These are phyloP conservation scores for Rhadina sibilatrix DNA, from an alignment of 2,113 vertebrate species.

Conservation along the genomic window DNA sequence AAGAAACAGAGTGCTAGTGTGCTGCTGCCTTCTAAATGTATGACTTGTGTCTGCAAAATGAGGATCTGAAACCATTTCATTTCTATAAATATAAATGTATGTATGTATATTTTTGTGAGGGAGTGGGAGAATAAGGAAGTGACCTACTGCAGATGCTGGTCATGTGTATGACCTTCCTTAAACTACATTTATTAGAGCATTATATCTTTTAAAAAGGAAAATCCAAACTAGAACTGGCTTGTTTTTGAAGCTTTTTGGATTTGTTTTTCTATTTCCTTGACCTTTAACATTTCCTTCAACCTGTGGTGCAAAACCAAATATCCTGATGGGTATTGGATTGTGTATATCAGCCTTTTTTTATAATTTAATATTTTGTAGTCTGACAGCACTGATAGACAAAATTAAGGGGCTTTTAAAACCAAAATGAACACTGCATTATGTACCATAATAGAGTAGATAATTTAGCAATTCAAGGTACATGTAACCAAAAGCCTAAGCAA, in stretches of 20 bases:
- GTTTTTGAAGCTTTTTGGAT: slow-evolving; percentile 62
- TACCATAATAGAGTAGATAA: not conserved
- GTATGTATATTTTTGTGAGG: slow-evolving; percentile 54
- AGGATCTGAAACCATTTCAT: slow-evolving; percentile 56
- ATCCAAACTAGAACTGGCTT: slow-evolving; percentile 45
- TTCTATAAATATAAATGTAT: slow-evolving; percentile 55
- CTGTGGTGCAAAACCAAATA: slow-evolving; percentile 65
- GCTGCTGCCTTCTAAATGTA: not conserved
- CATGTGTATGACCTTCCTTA: slow-evolving; percentile 67
- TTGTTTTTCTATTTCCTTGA: slow-evolving; percentile 43
- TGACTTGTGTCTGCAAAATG: not conserved
- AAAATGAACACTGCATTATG: not conserved
- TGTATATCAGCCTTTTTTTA: slow-evolving; percentile 62
- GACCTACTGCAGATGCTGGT: slow-evolving; percentile 68
- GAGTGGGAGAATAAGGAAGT: slow-evolving; percentile 51
- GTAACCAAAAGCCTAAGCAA: not conserved
- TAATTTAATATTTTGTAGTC: slow-evolving; percentile 58
- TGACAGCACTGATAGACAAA: slow-evolving; percentile 43
- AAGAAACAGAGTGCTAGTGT: slow-evolving; percentile 90
- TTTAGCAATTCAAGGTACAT: not conserved
- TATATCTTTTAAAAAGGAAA: slow-evolving; percentile 36
- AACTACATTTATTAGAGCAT: slow-evolving; percentile 5
- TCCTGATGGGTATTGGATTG: slow-evolving; percentile 35
- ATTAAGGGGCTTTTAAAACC: not conserved
- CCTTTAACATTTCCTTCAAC: slow-evolving; percentile 65